Conservation (phyloP, 2,797 vertebrate genomes). For the Anisognathus igniventris region DNA sequence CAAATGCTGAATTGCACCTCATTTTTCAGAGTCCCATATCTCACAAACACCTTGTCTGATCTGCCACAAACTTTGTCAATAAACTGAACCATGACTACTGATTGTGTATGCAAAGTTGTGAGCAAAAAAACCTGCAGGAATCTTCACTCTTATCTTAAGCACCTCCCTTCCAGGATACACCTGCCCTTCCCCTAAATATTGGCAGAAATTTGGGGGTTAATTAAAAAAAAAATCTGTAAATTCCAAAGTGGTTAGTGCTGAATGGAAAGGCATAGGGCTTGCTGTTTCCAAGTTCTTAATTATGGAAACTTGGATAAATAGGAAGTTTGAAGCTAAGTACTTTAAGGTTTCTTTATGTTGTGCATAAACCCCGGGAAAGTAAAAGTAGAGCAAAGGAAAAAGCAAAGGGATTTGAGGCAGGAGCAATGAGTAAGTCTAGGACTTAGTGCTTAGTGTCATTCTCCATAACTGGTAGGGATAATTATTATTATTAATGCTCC, state of each 20-base stretch:
- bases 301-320: neutral
- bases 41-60: conserved; percentile 51
- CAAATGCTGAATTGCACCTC: conserved; percentile 49
- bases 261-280: neutral
- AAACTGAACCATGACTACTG: conserved; percentile 16
- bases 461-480: neutral
- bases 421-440: neutral
- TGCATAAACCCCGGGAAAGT: neutral
- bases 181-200: neutral
- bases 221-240: neutral
- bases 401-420: neutral
- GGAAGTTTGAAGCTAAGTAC: neutral
- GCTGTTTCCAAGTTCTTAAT: neutral
- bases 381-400: neutral
- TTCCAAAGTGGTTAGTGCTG: accelerated
- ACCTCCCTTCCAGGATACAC: neutral
- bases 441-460: neutral
- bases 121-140: neutral
- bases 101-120: neutral
- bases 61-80: conserved; percentile 54
- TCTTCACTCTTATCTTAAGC: neutral
- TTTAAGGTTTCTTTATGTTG: neutral
- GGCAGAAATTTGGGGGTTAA: neutral
- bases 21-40: conserved; percentile 58
- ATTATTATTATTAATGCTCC: neutral